Conservation (phyloP, 2,113 vertebrate genomes). For the Atherinomorus stipes region DNA sequence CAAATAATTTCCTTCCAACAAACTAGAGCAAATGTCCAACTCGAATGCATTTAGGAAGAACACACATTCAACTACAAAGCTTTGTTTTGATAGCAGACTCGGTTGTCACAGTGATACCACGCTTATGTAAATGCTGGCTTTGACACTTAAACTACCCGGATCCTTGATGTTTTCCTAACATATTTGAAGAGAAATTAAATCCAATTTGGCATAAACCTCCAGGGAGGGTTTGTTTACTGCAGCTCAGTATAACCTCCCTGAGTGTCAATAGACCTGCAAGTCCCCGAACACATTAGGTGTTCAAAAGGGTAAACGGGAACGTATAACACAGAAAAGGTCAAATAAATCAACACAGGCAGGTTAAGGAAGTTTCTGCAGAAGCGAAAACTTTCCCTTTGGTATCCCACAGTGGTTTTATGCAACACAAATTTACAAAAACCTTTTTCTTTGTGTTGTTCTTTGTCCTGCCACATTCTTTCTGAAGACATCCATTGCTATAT, state of each 20-base stretch:
- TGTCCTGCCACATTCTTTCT: too few species aligned
- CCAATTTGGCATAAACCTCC: slow-evolving; percentile 35
- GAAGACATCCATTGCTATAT: too few species aligned
- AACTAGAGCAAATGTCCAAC: neutral
- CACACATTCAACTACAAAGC: neutral
- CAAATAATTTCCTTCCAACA: slow-evolving; percentile 5
- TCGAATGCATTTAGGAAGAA: neutral
- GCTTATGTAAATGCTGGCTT: neutral
- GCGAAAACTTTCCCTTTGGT: neutral
- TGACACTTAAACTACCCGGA: neutral
- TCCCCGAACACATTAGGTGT: neutral
- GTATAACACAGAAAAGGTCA: neutral
- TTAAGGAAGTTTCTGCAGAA: neutral
- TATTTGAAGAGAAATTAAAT: slow-evolving; percentile 31
- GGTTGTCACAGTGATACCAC: neutral
- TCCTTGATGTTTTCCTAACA: slow-evolving; percentile 14
- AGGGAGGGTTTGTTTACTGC: slow-evolving; percentile 60
- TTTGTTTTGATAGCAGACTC: neutral
- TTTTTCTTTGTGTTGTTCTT: too few species aligned
- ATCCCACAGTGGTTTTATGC: neutral
- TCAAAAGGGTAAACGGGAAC: slow-evolving; percentile 21
- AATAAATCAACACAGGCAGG: neutral
- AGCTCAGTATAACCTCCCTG: slow-evolving; percentile 34
- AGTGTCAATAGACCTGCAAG: slow-evolving; percentile 48
- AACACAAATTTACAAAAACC: too few species aligned